Evolutionary conservation across 2,797 vertebrate genomes (phyloP).

Genomic region (Alfaro cultratus): DNA sequence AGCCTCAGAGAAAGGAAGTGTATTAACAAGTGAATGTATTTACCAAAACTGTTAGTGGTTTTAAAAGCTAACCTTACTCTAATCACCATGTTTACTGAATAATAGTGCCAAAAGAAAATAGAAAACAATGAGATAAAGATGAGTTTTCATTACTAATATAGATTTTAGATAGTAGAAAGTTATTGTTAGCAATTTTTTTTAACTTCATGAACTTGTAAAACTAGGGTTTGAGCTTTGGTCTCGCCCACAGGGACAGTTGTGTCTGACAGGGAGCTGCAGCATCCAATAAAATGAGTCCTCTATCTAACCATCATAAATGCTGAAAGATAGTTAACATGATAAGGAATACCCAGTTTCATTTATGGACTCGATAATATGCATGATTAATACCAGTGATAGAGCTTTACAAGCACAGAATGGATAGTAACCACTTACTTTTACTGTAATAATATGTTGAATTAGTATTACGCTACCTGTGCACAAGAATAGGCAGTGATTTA

Average conservation of each 20-base stretch:
- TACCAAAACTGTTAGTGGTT: neutral
- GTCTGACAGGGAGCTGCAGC: neutral
- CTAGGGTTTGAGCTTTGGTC: neutral
- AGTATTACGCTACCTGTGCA: neutral
- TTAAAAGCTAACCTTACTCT: neutral
- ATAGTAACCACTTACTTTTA: neutral
- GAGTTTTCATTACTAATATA: neutral
- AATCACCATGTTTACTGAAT: neutral
- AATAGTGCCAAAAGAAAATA: neutral
- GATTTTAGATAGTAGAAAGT: neutral
- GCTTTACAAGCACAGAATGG: neutral
- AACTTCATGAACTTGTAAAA: neutral
- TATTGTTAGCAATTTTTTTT: neutral
- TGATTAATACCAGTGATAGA: neutral
- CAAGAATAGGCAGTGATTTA: neutral
- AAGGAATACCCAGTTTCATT: neutral
- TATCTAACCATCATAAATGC: neutral
- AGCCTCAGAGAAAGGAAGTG: neutral
- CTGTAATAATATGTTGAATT: neutral
- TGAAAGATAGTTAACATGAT: neutral
- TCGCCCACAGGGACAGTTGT: neutral
- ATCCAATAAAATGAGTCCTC: neutral
- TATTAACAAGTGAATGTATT: neutral
- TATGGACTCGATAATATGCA: neutral
- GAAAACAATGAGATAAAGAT: neutral